phyloP scores from a whole-genome alignment of 2,888 invertebrate species.

The Thalpophila matura region DNA sequence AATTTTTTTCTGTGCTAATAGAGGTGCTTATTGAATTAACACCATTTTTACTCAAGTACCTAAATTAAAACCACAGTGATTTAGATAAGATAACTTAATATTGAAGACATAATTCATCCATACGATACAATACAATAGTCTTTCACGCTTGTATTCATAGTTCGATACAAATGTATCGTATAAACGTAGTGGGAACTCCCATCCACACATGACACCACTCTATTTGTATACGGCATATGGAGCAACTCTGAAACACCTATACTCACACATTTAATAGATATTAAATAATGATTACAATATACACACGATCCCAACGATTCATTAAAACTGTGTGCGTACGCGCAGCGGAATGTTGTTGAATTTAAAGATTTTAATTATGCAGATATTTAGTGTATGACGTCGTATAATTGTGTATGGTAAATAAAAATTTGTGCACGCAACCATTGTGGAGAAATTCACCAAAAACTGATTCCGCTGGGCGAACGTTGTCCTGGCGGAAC shows the following conservation, averaged over 20 bases:
- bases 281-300: constrained; percentile 15
- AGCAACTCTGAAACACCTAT: constrained; percentile 20
- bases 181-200: constrained; percentile 5
- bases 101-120: constrained; percentile 4
- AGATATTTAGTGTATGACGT: no score
- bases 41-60: no score
- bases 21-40: no score
- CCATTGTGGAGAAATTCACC: no score
- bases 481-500: no score
- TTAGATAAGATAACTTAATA: constrained; percentile 14
- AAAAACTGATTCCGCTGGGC: no score
- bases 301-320: constrained; percentile 30
- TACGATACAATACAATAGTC: not conserved
- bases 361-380: no score
- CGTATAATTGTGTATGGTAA: no score
- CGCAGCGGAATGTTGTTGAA: no score
- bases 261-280: constrained; percentile 18
- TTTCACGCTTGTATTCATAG: not conserved
- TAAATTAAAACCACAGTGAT: constrained; percentile 3
- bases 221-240: not conserved
- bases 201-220: constrained; percentile 3
- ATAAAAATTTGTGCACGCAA: no score
- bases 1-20: no score
- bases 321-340: no score
- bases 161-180: constrained; percentile 9